Base-by-base conservation (phyloP, 2,888 invertebrate genomes). In the Lasioglossum marginatum region DNA sequence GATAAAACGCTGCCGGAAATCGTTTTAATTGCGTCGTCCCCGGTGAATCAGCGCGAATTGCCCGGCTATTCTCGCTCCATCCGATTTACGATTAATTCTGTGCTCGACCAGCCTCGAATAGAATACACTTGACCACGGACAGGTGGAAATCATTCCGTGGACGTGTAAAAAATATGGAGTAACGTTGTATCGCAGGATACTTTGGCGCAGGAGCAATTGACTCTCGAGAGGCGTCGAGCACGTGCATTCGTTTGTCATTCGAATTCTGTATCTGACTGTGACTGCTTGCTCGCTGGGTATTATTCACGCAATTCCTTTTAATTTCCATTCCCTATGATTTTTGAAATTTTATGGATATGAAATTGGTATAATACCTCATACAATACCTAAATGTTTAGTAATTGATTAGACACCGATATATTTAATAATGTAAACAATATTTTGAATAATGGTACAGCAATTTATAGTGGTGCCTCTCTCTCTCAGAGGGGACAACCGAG, bases 1-100 rank as follows among this genome's bases (percentile, higher is more conserved):
- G 84, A 81, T 86, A 86, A 86, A 86, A 86, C 77, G 71, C 68
- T 45, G 31, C 45, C 27, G 37, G 79, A 63, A 79, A 84, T 82
- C 83, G 84, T 86, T 82, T 76, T 79, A 88, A 86, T 86, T 82
- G 48, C 73, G 16, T 0, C 37, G n/a, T 10, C 4, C 4, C 40
- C 40, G 63, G 23, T 45, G 77, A 66, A 77, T 79, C 79, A 23
- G 23, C 40, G 66, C 27, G 85, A 52, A 48, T 57, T 63, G 70
- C n/a, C 4, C 68, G 70, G 27, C 48, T 8, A 45, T 37, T 57
- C 34, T 57, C 48, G 60, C 48, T 34, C 52, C n/a, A 19, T 76
- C 76, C 40, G 43, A 43, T 52, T 37, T 40, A 19, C 52, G 16
- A 48, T 82, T 82, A 72, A 31, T 63, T 27, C 63, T 5, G 16